These are phyloP conservation scores for Strix aluco DNA, from an alignment of 2,113 vertebrate species.

Conservation along the genomic window DNA sequence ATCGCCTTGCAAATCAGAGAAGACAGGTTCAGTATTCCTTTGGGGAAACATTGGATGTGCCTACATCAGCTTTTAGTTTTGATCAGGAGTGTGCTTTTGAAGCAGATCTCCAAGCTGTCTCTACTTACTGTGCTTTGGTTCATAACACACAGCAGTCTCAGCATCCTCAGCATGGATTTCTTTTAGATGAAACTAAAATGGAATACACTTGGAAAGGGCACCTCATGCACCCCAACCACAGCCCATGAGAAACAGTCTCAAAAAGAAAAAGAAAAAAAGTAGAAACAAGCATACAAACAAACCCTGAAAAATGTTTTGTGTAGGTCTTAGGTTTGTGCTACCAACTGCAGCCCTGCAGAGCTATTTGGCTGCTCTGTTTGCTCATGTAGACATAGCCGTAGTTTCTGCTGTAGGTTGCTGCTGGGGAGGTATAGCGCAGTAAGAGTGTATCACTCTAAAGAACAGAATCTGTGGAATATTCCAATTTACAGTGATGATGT, in stretches of 20 bases:
- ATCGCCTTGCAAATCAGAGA: background rate
- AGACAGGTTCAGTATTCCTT: background rate
- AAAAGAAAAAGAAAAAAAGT: background rate
- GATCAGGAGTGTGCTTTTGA: background rate
- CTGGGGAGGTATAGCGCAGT: background rate
- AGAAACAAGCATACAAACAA: background rate
- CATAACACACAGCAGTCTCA: background rate
- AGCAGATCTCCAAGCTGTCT: background rate
- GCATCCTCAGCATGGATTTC: background rate
- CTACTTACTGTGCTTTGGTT: background rate
- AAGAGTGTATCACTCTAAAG: background rate
- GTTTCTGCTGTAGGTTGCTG: background rate
- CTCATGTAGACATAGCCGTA: rapidly evolving
- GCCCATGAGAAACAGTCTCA: background rate
- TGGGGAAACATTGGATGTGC: background rate
- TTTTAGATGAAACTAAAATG: background rate
- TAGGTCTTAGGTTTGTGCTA: background rate
- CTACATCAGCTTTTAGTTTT: background rate
- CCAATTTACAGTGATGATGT: background rate
- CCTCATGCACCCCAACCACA: background rate
- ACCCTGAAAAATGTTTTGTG: rapidly evolving
- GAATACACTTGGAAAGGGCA: background rate
- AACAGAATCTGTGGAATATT: background rate
- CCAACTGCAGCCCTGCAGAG: background rate
- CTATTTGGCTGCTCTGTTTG: background rate